A percentile compares a stretch with the other conserved stretches of the same genome.
Conservation (phyloP, 2,113 vertebrate genomes). For the human (Homo sapiens) region DNA sequence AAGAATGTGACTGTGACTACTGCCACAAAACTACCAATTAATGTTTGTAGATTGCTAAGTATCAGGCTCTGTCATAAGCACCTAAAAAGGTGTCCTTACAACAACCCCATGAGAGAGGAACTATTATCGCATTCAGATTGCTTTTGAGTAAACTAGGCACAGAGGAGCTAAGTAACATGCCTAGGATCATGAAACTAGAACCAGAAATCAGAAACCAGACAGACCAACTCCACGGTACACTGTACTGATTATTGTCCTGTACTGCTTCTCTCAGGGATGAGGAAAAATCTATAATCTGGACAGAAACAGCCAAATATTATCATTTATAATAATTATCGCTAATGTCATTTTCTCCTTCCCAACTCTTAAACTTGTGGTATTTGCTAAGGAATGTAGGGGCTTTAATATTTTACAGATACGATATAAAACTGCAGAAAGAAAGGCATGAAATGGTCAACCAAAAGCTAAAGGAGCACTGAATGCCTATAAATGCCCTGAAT, state of each 20-base stretch:
- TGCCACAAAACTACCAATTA: accelerated
- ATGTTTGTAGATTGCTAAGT: accelerated
- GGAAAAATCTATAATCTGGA: background rate
- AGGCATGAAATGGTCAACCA: background rate
- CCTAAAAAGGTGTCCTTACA: background rate
- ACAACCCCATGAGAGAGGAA: background rate
- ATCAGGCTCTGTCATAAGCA: background rate
- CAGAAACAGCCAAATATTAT: background rate
- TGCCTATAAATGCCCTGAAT: background rate
- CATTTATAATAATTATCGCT: background rate
- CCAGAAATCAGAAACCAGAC: background rate
- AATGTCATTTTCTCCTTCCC: background rate
- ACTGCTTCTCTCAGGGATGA: background rate
- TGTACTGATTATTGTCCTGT: background rate
- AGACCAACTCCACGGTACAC: background rate
- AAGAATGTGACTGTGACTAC: background rate
- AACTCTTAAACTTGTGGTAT: background rate
- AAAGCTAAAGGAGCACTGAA: background rate
- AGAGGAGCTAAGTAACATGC: background rate
- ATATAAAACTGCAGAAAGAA: background rate
- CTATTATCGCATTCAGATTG: background rate
- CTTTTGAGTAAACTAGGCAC: background rate
- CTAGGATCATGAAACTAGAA: background rate
- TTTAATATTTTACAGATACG: background rate
- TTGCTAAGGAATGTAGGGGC: background rate